A percentile compares a stretch with the other conserved stretches of the same genome.
phyloP scores from a whole-genome alignment of 1,140 invertebrate species.

The Drosophila kikkawai region DNA sequence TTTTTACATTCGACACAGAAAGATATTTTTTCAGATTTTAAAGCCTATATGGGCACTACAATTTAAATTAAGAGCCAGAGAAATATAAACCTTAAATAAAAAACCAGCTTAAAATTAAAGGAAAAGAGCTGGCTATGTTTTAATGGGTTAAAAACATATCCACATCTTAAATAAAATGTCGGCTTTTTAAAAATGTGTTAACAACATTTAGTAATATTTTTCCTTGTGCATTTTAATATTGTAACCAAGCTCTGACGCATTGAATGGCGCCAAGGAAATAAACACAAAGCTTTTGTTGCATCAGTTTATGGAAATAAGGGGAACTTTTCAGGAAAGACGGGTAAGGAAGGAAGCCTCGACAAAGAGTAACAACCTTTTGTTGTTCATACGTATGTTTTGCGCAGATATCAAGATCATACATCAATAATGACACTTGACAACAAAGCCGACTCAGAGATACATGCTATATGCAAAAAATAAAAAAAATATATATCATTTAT shows the following conservation, averaged over 20 bases:
- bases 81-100: background rate
- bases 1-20: background rate
- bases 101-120: too few relatives aligned
- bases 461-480: slow-evolving; percentile 41
- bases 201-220: background rate
- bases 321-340: background rate
- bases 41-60: background rate
- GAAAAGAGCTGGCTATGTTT: too few relatives aligned
- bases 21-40: background rate
- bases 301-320: slow-evolving; percentile 6
- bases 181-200: too few relatives aligned
- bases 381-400: slow-evolving; percentile 50
- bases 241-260: slow-evolving; percentile 20
- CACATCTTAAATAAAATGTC: background rate
- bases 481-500: slow-evolving; percentile 33
- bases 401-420: slow-evolving; percentile 78
- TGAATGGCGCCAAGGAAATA: slow-evolving; percentile 34
- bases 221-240: background rate
- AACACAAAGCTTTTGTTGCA: slow-evolving; percentile 46
- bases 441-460: slow-evolving; percentile 48
- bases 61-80: background rate
- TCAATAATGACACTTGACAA: slow-evolving; percentile 80
- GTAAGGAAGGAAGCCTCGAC: background rate
- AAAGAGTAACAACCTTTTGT: slow-evolving; percentile 48
- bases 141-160: background rate